Evolutionary conservation across 2,113 vertebrate species (phyloP), one percentile per base, ranked within the genome.

Genomic region (Tinamus guttatus): DNA sequence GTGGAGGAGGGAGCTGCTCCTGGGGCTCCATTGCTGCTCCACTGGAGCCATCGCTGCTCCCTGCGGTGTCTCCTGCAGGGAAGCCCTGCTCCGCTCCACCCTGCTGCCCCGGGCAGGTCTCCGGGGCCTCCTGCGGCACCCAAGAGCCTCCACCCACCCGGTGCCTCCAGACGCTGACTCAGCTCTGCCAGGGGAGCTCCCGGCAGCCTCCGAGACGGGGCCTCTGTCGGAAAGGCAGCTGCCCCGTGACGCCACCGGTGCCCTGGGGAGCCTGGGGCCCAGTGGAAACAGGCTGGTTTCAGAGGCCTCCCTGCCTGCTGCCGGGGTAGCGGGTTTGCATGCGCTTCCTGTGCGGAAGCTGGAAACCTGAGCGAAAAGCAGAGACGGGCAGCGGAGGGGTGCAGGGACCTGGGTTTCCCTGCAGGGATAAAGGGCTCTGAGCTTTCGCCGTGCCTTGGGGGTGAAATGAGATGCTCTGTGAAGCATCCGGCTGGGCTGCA

Each of bases 11-110:
- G 11, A 4, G 16, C 51, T 85, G 56, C 20, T 71, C 21, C 76
- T 1, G 0, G 52, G 28, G 28, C 38, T 86, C 28, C 34, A 11
- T 59, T 19, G 49, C 49, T 24, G 47, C 19, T 47, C 47, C 47
- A 20, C 18, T 20, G 47, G 47, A 21, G 47, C 21, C 17, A 56
- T 40, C 0, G 0, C 28, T 41, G 47, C 6, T 41, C 13, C 25
- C 58, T 0, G 0, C 11, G 7, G n/a, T n/a, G 43, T 20, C 45
- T 52, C 49, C 43, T 58, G 0, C 4, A 36, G 45, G 69, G 25
- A 41, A 79, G 25, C 63, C 68, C 63, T 11, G 0, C 0, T 4
- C 25, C 21, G 73, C 43, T 38, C 3, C 30, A 5, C 25, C 49
- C 79, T 1, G 1, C 38, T 56, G 18, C 4, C 62, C 59, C 34